Conservation (phyloP, 2,113 vertebrate genomes). For the Dunckerocampus dactyliophorus region DNA sequence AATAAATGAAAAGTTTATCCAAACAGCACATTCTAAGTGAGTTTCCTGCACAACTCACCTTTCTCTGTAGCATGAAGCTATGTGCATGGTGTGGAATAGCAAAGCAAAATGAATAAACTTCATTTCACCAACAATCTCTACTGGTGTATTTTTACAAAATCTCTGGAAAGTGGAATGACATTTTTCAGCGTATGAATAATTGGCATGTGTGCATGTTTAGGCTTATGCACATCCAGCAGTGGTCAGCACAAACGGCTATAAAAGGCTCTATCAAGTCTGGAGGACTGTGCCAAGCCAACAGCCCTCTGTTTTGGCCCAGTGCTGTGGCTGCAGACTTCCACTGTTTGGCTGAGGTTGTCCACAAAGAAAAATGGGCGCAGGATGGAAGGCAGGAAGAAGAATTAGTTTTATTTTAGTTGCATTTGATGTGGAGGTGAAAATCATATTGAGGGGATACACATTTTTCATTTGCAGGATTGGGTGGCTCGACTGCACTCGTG, state of each 20-base stretch:
- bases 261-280: conserved; percentile 31
- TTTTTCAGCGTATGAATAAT: not conserved
- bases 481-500: too few species aligned
- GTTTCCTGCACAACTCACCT: too few species aligned
- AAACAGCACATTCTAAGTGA: too few species aligned
- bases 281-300: conserved; percentile 36
- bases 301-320: not conserved
- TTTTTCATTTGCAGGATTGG: not conserved
- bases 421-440: conserved; percentile 11
- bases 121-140: not conserved
- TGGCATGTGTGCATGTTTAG: not conserved
- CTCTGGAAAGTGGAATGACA: not conserved
- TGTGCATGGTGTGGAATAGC: not conserved
- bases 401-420: conserved; percentile 14
- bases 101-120: not conserved
- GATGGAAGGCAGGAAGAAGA: not conserved
- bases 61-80: too few species aligned
- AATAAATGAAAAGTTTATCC: too few species aligned
- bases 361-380: conserved; percentile 37
- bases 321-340: conserved; percentile 13
- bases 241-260: conserved; percentile 12
- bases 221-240: conserved; percentile 6
- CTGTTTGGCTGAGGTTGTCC: conserved; percentile 18
- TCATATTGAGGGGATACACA: not conserved
- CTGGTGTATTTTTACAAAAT: not conserved